These are phyloP conservation scores for Sesamia inferens DNA, from an alignment of 2,888 invertebrate genomes.

Conservation along the genomic window DNA sequence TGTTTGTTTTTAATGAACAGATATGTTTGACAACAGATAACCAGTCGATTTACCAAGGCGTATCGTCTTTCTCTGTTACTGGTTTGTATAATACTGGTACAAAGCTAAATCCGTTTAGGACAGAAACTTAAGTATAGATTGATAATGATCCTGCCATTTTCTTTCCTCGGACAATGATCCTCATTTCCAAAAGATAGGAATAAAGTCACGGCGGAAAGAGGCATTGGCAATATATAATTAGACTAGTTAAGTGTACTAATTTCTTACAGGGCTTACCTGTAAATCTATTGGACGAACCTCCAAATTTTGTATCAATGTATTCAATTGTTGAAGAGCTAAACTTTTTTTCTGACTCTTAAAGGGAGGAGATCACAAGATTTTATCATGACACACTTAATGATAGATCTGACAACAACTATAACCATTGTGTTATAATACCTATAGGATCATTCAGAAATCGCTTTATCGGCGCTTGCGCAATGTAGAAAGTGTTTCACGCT, in stretches of 20 bases:
- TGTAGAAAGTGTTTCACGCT: slow-evolving; percentile 75
- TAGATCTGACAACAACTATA: slow-evolving; percentile 4
- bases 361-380: not conserved
- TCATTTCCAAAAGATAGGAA: not conserved
- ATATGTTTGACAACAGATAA: not conserved
- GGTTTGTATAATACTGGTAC: not conserved
- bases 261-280: too few relatives aligned
- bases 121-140: not conserved
- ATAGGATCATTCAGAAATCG: slow-evolving; percentile 56
- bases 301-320: too few relatives aligned
- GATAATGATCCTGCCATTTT: not conserved
- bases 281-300: too few relatives aligned
- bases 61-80: not conserved
- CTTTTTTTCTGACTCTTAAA: not conserved
- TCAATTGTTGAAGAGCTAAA: too few relatives aligned
- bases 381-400: not conserved
- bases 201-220: not conserved
- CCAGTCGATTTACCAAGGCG: not conserved
- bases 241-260: too few relatives aligned
- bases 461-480: slow-evolving; percentile 70
- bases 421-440: slow-evolving; percentile 33
- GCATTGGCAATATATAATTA: too few relatives aligned
- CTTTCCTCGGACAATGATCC: not conserved
- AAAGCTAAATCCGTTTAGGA: not conserved
- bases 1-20: slow-evolving; percentile 5